Evolutionary conservation across 2,113 vertebrate species (phyloP), one percentile per base, ranked within the genome.

Genomic region (Forbesichthys papilliferus): DNA sequence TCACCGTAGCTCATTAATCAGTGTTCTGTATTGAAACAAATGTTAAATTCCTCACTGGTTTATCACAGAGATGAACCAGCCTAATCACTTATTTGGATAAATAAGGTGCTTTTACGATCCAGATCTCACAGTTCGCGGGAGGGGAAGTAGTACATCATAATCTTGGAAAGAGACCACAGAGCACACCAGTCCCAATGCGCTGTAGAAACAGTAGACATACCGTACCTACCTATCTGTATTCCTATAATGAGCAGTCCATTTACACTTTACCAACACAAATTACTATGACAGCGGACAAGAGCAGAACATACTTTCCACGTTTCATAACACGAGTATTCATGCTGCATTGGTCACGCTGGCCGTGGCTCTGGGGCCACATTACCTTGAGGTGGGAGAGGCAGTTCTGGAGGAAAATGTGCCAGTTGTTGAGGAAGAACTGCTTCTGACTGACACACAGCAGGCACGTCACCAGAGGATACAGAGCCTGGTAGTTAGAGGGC

Each of bases 341-440:
- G 11, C 8, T 56, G 54, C n/a, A 20, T 3, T 13, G 36, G 34
- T 61, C 34, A 36, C 13, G 3, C n/a, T 59, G 13, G 60, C 14
- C 13, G 58, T 56, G 46, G 14, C 12, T 63, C 18, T 10, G 63
- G 20, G 4, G 11, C 12, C 46, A 18, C 27, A 80, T 90, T 98
- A 99, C 97, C 96, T 99, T 99, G 76, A 99, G 94, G 90, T 99
- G 98, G 13, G 98, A 99, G 86, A 99, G 94, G 93, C 98, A 99
- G 91, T 98, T 98, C 90, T 98, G 96, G 88, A 99, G 95, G 93
- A 99, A 99, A 94, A 99, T 98, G 93, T 99, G 98, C 98, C 98
- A 99, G 92, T 99, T 99, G 94, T 96, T 99, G 92, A 99, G 96
- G 94, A 99, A 99, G 95, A 99, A 99, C 87, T 96, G 96, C 93